These are phyloP conservation scores for Pteromalus puparum DNA, from an alignment of 1,140 invertebrate genomes.

Conservation along the genomic window DNA sequence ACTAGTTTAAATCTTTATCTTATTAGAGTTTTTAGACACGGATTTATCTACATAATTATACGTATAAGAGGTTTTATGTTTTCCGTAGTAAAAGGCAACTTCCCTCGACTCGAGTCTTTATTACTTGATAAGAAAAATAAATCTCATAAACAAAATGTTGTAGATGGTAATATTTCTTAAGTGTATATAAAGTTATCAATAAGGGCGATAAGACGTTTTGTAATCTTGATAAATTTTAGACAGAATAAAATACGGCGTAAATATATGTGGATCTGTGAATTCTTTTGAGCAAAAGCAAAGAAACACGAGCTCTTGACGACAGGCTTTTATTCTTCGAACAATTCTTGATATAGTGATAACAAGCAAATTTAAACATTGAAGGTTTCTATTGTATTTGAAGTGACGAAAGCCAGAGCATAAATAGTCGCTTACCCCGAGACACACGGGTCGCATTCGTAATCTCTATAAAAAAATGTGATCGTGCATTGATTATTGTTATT, in stretches of 20 bases:
- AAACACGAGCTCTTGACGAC: slow-evolving; percentile 5
- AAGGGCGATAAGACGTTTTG: slow-evolving; percentile 41
- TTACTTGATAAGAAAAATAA: slow-evolving; percentile 22
- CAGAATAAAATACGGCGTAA: background rate
- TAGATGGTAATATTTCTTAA: slow-evolving; percentile 37
- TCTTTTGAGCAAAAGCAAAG: background rate
- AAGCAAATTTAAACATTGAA: background rate
- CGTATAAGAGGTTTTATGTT: slow-evolving; percentile 24
- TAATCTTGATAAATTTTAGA: slow-evolving; percentile 38
- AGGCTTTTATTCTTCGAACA: slow-evolving; percentile 47
- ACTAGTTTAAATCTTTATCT: slow-evolving; percentile 46
- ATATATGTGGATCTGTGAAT: background rate
- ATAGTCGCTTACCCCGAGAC: background rate
- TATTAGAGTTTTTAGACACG: slow-evolving; percentile 37
- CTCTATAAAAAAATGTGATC: background rate
- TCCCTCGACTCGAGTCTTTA: slow-evolving; percentile 35
- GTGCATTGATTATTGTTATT: background rate
- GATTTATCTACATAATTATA: slow-evolving; percentile 37
- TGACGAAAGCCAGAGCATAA: slow-evolving; percentile 22
- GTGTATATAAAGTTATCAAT: slow-evolving; percentile 48
- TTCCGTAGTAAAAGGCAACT: slow-evolving; percentile 7
- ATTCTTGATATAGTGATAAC: background rate
- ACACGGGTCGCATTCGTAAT: background rate
- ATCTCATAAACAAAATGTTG: slow-evolving; percentile 31
- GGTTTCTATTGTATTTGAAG: slow-evolving; percentile 8